phyloP scores from a whole-genome alignment of 2,888 invertebrate species.

The Drosophila borborema region DNA sequence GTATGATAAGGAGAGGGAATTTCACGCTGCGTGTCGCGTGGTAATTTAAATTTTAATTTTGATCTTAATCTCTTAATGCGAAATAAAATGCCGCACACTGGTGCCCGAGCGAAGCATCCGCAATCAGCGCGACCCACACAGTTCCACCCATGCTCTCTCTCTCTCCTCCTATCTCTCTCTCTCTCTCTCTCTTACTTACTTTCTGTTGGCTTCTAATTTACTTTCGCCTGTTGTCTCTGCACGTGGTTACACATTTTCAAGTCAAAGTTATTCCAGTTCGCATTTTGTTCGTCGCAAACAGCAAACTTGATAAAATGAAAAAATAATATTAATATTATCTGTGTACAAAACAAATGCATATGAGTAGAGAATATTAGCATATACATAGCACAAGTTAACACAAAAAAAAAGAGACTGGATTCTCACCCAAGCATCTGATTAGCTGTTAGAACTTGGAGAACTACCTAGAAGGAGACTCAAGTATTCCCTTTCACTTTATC shows the following conservation, averaged over 20 bases:
- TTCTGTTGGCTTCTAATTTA: constrained; percentile 60
- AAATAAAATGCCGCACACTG: constrained; percentile 85
- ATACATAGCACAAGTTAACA: neutral
- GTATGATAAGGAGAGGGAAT: neutral
- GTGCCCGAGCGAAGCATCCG: constrained; percentile 69
- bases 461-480: no score
- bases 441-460: no score
- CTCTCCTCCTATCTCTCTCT: constrained; percentile 3
- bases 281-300: neutral
- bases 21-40: constrained; percentile 69
- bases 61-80: constrained; percentile 85
- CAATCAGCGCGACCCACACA: constrained; percentile 39
- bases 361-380: neutral
- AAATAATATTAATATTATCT: constrained; percentile 3
- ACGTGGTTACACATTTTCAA: constrained; percentile 17
- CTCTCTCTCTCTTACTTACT: constrained; percentile 26
- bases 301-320: neutral
- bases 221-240: constrained; percentile 46
- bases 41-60: constrained; percentile 85
- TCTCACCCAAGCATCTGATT: no score
- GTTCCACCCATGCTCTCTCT: neutral
- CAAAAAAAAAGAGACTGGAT: no score
- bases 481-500: no score
- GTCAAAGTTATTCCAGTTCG: constrained; percentile 16
- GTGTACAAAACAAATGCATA: neutral